Conservation (phyloP, 1,140 invertebrate genomes). For the Catajapyx aquilonaris region DNA sequence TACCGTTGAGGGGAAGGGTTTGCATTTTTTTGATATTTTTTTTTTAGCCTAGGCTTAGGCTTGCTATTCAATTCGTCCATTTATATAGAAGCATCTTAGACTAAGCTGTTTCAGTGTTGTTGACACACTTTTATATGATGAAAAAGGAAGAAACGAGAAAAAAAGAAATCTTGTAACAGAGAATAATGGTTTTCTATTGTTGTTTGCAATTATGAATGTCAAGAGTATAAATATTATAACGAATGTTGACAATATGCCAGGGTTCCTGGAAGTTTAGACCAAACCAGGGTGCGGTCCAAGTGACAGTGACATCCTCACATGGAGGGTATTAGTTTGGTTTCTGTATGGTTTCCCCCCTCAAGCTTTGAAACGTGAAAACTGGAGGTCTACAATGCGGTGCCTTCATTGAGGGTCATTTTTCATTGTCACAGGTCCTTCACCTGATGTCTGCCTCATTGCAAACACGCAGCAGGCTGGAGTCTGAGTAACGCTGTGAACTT, state of each 20-base stretch:
- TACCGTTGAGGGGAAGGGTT: neutral
- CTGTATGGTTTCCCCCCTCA: neutral
- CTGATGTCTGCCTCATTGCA: too few relatives aligned
- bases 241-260: neutral
- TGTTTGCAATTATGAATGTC: neutral
- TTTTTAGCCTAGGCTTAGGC: neutral
- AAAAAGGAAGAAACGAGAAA: neutral
- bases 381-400: too few relatives aligned
- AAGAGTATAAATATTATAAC: neutral
- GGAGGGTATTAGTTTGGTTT: neutral
- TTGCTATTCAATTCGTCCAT: neutral
- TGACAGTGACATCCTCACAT: neutral
- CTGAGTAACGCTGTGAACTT: too few relatives aligned
- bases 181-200: neutral
- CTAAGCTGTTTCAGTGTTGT: neutral
- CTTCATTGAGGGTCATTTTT: neutral
- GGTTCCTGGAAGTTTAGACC: neutral
- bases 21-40: neutral
- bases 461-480: too few relatives aligned
- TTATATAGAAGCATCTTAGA: neutral
- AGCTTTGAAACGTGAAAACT: neutral
- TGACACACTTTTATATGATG: conserved; percentile 1
- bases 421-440: too few relatives aligned
- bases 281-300: neutral
- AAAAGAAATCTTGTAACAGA: too few relatives aligned